Percentiles rank a stretch among this genome's conserved stretches.
These are phyloP conservation scores for Onychorhynchus coronatus DNA, from an alignment of 2,113 vertebrate genomes.

Conservation along the genomic window DNA sequence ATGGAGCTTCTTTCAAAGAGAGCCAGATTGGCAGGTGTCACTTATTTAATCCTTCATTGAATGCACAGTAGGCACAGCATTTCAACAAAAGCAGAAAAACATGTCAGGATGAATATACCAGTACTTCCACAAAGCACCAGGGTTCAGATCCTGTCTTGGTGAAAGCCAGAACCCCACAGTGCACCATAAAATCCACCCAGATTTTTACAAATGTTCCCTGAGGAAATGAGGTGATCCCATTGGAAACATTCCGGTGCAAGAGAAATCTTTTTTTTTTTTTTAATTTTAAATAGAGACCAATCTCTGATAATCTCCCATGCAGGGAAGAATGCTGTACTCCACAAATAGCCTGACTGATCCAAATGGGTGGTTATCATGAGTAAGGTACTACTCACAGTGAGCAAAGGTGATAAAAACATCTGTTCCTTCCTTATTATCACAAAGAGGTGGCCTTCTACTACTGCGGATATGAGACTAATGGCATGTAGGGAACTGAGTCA, in stretches of 20 bases:
- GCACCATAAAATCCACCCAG: neutral
- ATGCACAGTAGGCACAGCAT: neutral
- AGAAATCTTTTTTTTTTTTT: neutral
- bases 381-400: constrained; percentile 4
- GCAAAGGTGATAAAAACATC: neutral
- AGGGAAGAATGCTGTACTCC: neutral
- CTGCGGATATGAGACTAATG: neutral
- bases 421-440: neutral
- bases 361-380: neutral
- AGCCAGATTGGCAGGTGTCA: neutral
- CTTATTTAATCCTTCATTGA: neutral
- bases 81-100: neutral
- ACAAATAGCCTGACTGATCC: neutral
- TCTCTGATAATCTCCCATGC: neutral
- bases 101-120: neutral
- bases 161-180: neutral
- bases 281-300: neutral
- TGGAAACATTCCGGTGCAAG: neutral
- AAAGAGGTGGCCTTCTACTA: neutral
- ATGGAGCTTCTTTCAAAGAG: neutral
- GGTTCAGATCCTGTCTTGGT: neutral
- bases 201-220: neutral
- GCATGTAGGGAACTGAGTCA: neutral
- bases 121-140: neutral
- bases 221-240: neutral